Base-by-base conservation (phyloP, 2,888 invertebrate genomes). In the Macrosiphum euphorbiae region DNA sequence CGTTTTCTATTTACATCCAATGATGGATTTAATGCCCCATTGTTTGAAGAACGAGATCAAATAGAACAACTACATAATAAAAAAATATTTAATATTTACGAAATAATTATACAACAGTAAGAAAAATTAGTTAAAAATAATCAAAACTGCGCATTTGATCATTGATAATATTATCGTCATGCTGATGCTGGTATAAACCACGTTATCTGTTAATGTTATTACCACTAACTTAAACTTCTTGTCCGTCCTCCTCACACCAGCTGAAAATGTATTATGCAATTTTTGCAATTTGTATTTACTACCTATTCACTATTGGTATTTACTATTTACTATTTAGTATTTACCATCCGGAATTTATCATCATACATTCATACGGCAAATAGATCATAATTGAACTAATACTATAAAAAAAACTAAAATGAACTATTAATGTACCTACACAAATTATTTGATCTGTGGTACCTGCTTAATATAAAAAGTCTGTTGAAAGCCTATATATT, bases 91-190 rank as follows among this genome's bases (percentile, higher is more conserved):
- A 58, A 58, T 50, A 90, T 85, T 93, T 61, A 61, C 35, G 61
- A 93, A 93, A 90, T 89, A 90, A 26, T 86, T 41, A 13, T 58
- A 35, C 44, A 47, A 58, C 5, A 84, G 47, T 26, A 47, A 28
- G 28, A 90, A 93, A 88, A 90, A 52, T 52, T 85, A 67, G 52
- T 94, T 90, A 94, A 90, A 94, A 94, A 94, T 94, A 94, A 94
- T 94, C 90, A 94, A 94, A 94, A 94, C 94, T 94, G 87, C 94
- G 94, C 94, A 94, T 52, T 94, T 94, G 86, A 86, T 86, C 52
- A 26, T 41, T 90, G 94, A 94, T 90, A 90, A 94, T 61, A 90
- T 90, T 86, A 90, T 94, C 94, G 44, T 94, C 94, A 94, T 94
- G 94, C 94, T 94, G 94, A 94, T 52, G 44, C 61, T 87, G 94